Percentiles rank a stretch among this genome's conserved stretches.
These are phyloP conservation scores for Cephus pygmeus DNA, from an alignment of 2,888 invertebrate genomes.

Conservation along the genomic window DNA sequence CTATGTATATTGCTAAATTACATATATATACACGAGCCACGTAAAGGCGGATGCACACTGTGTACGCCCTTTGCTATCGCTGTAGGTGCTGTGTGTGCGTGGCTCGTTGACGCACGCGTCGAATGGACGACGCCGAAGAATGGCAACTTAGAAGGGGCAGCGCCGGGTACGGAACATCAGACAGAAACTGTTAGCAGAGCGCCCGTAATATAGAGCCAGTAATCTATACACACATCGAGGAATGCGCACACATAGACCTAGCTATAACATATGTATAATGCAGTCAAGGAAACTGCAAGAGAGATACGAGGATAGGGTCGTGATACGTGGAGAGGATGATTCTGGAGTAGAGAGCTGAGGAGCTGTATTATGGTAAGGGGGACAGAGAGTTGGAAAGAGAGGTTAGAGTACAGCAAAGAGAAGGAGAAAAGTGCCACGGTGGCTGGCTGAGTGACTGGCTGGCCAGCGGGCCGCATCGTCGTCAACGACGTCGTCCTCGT, in stretches of 20 bases:
- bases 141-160: not conserved
- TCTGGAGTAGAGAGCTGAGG: slow-evolving; percentile 6
- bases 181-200: not conserved
- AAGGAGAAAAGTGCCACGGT: slow-evolving; percentile 59
- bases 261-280: no score
- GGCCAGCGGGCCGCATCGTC: slow-evolving; percentile 51
- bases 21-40: slow-evolving; percentile 11
- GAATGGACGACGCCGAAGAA: slow-evolving; percentile 9
- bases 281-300: not conserved
- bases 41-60: slow-evolving; percentile 21
- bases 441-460: slow-evolving; percentile 49
- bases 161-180: not conserved
- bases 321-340: slow-evolving; percentile 25
- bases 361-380: slow-evolving; percentile 1
- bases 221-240: not conserved
- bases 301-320: slow-evolving; percentile 11
- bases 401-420: slow-evolving; percentile 33
- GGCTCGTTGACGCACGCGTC: slow-evolving; percentile 38
- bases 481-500: slow-evolving; percentile 42
- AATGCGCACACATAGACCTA: not conserved
- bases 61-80: slow-evolving; percentile 27
- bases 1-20: not conserved
- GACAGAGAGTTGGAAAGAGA: slow-evolving; percentile 17
- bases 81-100: slow-evolving; percentile 21
- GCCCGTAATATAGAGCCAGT: not conserved